Evolutionary conservation across 2,797 vertebrate species (phyloP).

Genomic region (Hypotaenidia philippensis): DNA sequence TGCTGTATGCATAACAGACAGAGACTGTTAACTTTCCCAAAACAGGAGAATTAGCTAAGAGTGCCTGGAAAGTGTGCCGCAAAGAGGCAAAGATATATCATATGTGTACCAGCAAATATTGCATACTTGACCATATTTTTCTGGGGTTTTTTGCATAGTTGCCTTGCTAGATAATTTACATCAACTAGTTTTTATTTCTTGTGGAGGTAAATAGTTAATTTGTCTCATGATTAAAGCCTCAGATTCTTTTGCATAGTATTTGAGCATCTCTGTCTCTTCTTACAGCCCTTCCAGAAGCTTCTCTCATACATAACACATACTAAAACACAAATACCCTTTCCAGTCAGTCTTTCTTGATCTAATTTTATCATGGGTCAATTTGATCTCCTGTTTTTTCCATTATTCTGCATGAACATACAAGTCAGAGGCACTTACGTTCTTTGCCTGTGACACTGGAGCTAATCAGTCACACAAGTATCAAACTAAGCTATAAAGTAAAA

Average conservation of each 20-base stretch:
- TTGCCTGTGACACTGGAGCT: background rate
- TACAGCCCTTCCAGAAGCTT: background rate
- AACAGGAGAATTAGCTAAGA: background rate
- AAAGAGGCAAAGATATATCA: too few relatives aligned
- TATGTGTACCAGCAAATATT: accelerated
- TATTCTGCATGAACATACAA: background rate
- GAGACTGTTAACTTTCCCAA: background rate
- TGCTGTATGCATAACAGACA: accelerated
- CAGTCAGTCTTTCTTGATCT: background rate
- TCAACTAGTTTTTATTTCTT: background rate
- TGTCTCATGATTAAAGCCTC: background rate
- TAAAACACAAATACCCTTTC: background rate
- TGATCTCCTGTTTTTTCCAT: background rate
- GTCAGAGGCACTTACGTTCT: background rate
- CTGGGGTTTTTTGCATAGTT: background rate
- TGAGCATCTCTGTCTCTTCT: background rate
- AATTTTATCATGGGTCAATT: background rate
- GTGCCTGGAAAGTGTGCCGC: background rate
- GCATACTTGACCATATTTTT: background rate
- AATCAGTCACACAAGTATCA: background rate
- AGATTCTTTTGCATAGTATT: background rate
- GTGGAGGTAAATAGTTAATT: background rate
- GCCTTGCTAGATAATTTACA: background rate
- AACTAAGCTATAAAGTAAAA: background rate
- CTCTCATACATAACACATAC: background rate